Percentiles rank a stretch among this genome's conserved stretches.
Evolutionary conservation across 2,888 invertebrate species (phyloP).

Genomic region (Villa cingulata): DNA sequence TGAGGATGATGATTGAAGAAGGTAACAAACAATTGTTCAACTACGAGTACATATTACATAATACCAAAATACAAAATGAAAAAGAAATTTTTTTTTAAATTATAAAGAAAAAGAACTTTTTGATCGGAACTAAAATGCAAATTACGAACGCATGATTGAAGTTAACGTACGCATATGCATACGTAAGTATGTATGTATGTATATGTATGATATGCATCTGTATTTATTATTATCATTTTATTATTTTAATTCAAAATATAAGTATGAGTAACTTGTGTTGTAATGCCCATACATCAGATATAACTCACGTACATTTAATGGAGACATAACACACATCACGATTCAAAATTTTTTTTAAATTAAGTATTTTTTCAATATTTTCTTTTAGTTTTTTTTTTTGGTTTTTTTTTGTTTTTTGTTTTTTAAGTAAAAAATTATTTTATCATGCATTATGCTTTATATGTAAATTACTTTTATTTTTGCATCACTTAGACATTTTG

Average conservation of each 20-base stretch:
- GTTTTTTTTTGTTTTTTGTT: not conserved
- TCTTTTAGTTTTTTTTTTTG: not conserved
- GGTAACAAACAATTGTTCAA: too few species aligned
- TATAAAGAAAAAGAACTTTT: not conserved
- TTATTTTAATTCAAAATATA: too few species aligned
- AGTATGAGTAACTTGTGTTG: too few species aligned
- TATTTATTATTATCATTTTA: too few species aligned
- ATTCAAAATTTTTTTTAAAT: not conserved
- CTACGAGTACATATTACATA: too few species aligned
- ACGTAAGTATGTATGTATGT: too few species aligned
- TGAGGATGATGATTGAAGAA: too few species aligned
- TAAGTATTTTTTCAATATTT: not conserved
- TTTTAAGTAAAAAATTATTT: not conserved
- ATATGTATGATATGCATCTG: too few species aligned
- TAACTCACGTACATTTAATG: slow-evolving; percentile 8
- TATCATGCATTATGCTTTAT: not conserved
- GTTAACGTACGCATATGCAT: not conserved
- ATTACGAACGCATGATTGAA: slow-evolving; percentile 7
- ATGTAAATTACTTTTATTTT: too few species aligned
- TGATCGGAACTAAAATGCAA: slow-evolving; percentile 8
- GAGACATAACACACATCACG: slow-evolving; percentile 8
- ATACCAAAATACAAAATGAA: too few species aligned
- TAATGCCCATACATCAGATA: slow-evolving; percentile 3
- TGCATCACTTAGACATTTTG: too few species aligned
- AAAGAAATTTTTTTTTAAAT: too few species aligned